Evolutionary conservation across 2,113 vertebrate genomes (phyloP).

Genomic region (Neoarius graeffei): DNA sequence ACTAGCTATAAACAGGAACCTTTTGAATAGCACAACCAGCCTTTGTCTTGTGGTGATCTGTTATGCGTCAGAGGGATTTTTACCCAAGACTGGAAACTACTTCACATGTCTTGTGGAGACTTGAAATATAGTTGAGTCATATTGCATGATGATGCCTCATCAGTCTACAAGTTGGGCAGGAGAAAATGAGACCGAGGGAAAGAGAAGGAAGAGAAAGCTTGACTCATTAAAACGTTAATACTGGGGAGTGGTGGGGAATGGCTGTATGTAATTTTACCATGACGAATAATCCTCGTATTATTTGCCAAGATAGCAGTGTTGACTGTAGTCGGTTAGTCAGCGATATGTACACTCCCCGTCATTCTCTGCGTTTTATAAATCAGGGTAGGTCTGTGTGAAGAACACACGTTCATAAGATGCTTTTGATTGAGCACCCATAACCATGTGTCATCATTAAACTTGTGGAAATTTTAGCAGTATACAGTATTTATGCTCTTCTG

Average conservation of each 20-base stretch:
- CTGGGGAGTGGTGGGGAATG: neutral
- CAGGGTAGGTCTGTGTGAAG: conserved; percentile 28
- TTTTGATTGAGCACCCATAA: neutral
- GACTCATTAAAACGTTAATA: conserved; percentile 4
- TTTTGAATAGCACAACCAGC: neutral
- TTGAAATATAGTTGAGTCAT: conserved; percentile 20
- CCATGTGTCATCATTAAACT: neutral
- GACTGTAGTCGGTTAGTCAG: conserved; percentile 2
- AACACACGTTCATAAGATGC: neutral
- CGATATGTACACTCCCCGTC: conserved; percentile 2
- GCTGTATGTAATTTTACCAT: neutral
- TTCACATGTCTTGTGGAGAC: conserved; percentile 7
- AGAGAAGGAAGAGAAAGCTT: neutral
- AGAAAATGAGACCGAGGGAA: neutral
- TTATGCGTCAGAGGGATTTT: neutral
- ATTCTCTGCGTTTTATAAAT: neutral
- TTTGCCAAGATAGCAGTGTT: conserved; percentile 23
- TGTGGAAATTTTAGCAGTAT: neutral
- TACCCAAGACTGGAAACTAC: conserved; percentile 1
- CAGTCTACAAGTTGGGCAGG: conserved; percentile 7
- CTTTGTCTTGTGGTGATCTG: neutral
- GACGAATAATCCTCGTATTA: neutral
- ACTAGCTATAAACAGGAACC: neutral
- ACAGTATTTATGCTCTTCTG: neutral
- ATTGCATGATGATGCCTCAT: conserved; percentile 25